These are phyloP conservation scores for Cyphomyrus discorhynchus DNA, from an alignment of 2,113 vertebrate genomes.

Conservation along the genomic window DNA sequence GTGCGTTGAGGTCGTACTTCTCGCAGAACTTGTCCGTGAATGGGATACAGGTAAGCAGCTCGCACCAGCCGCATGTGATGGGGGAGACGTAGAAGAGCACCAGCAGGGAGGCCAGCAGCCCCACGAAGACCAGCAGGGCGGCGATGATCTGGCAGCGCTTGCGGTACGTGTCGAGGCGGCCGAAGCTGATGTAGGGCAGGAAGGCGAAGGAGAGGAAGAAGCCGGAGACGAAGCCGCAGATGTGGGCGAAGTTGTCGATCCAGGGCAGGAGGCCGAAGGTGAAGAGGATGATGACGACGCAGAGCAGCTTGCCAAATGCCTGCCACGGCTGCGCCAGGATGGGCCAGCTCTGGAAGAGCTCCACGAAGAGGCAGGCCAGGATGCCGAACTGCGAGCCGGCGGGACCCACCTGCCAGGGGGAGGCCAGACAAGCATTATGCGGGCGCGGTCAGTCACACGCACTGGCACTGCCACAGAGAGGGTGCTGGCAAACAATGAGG, in stretches of 20 bases:
- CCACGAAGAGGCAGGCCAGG: constrained; percentile 95
- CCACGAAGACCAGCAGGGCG: constrained; percentile 83
- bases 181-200: constrained; percentile 96
- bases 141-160: constrained; percentile 95
- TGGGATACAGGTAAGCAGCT: constrained; percentile 94
- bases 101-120: constrained; percentile 88
- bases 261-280: constrained; percentile 93
- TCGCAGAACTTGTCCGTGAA: constrained; percentile 99
- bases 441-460: neutral
- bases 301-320: constrained; percentile 89
- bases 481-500: neutral
- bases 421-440: neutral
- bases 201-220: constrained; percentile 97
- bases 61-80: constrained; percentile 93
- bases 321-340: constrained; percentile 92
- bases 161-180: constrained; percentile 90
- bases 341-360: constrained; percentile 98
- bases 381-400: constrained; percentile 97
- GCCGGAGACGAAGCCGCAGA: constrained; percentile 88
- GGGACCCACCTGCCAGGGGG: constrained; percentile 76
- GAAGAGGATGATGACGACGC: constrained; percentile 92
- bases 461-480: neutral
- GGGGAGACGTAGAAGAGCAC: constrained; percentile 92
- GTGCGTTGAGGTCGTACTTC: constrained; percentile 94
- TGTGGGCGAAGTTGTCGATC: constrained; percentile 98